Conservation (phyloP, 2,888 invertebrate genomes). For the Clostera curtula region DNA sequence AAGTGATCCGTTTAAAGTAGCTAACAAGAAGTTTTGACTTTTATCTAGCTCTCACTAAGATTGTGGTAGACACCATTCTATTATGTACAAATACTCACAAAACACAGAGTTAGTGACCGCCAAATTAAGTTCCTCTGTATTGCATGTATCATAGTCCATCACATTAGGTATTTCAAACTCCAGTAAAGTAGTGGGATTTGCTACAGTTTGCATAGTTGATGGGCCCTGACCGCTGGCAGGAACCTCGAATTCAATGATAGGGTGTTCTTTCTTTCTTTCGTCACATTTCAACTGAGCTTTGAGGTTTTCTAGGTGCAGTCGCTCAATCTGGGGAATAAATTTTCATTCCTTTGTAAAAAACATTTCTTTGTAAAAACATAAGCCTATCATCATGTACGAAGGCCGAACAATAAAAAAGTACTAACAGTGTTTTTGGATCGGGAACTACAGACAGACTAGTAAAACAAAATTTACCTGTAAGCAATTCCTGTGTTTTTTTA, state of each 20-base stretch:
- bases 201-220: background rate
- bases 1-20: too few species aligned
- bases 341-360: too few species aligned
- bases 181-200: background rate
- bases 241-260: too few species aligned
- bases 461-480: constrained; percentile 37
- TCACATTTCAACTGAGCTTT: constrained; percentile 1
- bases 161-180: constrained; percentile 7
- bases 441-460: background rate
- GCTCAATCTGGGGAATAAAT: constrained; percentile 63
- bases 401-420: too few species aligned
- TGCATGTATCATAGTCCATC: constrained; percentile 29
- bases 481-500: constrained; percentile 46
- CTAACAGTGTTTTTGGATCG: background rate
- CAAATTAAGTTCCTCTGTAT: constrained; percentile 39
- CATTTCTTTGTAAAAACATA: too few species aligned
- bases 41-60: too few species aligned
- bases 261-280: background rate
- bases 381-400: too few species aligned
- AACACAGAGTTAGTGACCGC: constrained; percentile 30
- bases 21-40: too few species aligned
- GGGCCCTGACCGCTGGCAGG: too few species aligned
- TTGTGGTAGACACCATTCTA: too few species aligned
- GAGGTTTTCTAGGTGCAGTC: constrained; percentile 47
- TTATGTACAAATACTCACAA: constrained; percentile 36